phyloP scores from a whole-genome alignment of 2,888 invertebrate genomes.

The Micoletzkya japonica region DNA sequence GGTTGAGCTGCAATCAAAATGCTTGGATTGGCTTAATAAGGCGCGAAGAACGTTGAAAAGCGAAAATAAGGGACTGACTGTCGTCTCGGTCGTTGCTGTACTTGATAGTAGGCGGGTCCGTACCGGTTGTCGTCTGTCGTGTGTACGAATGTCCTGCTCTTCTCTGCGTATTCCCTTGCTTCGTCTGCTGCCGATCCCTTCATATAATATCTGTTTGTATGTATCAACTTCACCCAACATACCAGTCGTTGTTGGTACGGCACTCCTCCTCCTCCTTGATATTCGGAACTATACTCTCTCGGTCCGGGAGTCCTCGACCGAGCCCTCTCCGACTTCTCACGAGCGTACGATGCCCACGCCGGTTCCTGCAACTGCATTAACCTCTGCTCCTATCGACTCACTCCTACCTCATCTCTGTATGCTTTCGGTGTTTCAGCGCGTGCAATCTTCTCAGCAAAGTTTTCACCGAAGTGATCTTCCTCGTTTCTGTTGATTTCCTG shows the following conservation, averaged over 20 bases:
- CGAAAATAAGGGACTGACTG: constrained; percentile 29
- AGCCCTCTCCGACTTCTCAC: constrained; percentile 43
- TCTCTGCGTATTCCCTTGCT: constrained; percentile 44
- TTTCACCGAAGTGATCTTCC: constrained; percentile 40
- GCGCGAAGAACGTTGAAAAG: background rate
- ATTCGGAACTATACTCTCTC: constrained; percentile 7
- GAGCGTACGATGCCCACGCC: constrained; percentile 42
- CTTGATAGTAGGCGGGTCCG: constrained; percentile 40
- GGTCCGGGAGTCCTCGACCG: constrained; percentile 11
- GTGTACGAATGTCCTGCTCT: constrained; percentile 31
- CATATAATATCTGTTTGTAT: no score
- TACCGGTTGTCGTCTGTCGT: constrained; percentile 2
- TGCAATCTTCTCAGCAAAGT: constrained; percentile 47
- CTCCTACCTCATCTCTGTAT: constrained; percentile 19
- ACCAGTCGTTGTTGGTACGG: constrained; percentile 5
- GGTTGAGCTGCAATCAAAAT: constrained; percentile 1
- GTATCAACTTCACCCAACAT: background rate
- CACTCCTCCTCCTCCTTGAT: background rate
- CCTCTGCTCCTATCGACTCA: background rate
- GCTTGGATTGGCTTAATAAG: background rate
- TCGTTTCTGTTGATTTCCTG: constrained; percentile 36
- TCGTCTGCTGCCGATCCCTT: constrained; percentile 17
- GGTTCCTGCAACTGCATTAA: constrained; percentile 37
- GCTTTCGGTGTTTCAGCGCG: constrained; percentile 47
- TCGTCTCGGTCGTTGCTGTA: constrained; percentile 33